Conservation (phyloP, 2,888 invertebrate species). For the Rhaphigaster nebulosa region DNA sequence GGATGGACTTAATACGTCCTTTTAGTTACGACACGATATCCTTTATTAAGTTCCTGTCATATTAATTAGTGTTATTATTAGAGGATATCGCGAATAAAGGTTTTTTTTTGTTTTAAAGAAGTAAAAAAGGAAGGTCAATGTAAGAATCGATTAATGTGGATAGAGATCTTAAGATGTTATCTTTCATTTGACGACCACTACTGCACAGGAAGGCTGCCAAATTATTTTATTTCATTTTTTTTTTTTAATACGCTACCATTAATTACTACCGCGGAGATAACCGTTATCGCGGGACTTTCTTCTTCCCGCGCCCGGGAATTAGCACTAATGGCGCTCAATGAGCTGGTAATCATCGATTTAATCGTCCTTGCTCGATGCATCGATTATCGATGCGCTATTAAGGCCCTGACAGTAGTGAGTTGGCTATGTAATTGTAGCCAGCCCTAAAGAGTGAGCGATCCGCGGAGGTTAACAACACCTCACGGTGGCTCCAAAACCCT, state of each 20-base stretch:
- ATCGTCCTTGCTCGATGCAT: background rate
- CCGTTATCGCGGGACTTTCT: background rate
- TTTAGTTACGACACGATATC: too few relatives aligned
- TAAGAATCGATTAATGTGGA: background rate
- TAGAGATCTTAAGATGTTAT: background rate
- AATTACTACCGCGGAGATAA: background rate
- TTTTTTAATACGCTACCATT: background rate
- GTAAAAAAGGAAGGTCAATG: background rate
- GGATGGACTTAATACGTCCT: too few relatives aligned
- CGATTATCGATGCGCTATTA: constrained; percentile 11
- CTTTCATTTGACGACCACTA: background rate
- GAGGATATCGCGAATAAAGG: too few relatives aligned
- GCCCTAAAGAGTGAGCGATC: background rate
- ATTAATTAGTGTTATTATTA: too few relatives aligned
- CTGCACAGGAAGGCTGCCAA: background rate
- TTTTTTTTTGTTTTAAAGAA: too few relatives aligned
- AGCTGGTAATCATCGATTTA: constrained; percentile 18
- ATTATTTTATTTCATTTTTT: constrained; percentile 7
- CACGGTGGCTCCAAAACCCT: background rate
- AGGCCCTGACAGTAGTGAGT: background rate
- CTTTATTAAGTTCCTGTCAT: too few relatives aligned
- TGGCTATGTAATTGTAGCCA: background rate
- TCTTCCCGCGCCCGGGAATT: background rate
- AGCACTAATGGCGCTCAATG: constrained; percentile 3
- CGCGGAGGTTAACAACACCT: background rate